Evolutionary conservation across 2,797 vertebrate species (phyloP).

Genomic region (Sebastes aleutianus): DNA sequence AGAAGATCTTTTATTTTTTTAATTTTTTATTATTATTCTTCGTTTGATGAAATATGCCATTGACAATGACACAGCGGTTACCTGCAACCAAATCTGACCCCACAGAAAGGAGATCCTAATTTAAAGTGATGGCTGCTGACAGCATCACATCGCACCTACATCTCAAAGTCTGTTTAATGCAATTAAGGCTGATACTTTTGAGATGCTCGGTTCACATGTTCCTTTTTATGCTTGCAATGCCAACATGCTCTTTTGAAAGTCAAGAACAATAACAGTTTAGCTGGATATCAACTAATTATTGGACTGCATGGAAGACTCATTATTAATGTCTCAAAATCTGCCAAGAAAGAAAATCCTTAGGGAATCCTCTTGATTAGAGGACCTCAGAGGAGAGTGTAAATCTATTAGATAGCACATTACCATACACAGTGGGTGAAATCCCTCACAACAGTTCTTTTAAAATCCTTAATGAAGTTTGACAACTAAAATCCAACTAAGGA

Average conservation of each 20-base stretch:
- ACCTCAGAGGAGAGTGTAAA: slow-evolving; percentile 55
- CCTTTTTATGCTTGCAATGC: not conserved
- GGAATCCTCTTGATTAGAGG: slow-evolving; percentile 53
- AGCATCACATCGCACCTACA: slow-evolving; percentile 33
- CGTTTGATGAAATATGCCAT: slow-evolving; percentile 69
- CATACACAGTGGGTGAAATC: slow-evolving; percentile 48
- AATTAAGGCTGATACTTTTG: slow-evolving; percentile 47
- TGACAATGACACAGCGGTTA: slow-evolving; percentile 59
- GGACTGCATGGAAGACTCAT: slow-evolving; percentile 34
- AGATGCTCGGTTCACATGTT: slow-evolving; percentile 24
- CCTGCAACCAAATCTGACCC: slow-evolving; percentile 60
- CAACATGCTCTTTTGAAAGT: slow-evolving; percentile 45
- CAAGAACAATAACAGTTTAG: slow-evolving; percentile 48
- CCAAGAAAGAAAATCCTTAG: slow-evolving; percentile 44
- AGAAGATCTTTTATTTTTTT: slow-evolving; percentile 38
- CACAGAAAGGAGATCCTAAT: slow-evolving; percentile 47
- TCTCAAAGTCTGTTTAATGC: slow-evolving; percentile 49
- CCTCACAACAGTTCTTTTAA: slow-evolving; percentile 44
- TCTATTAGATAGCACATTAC: slow-evolving; percentile 68
- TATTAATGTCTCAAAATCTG: slow-evolving; percentile 49
- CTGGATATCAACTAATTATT: slow-evolving; percentile 51
- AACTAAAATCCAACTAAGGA: slow-evolving; percentile 36
- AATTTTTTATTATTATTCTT: slow-evolving; percentile 12
- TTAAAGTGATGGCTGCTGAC: slow-evolving; percentile 54
- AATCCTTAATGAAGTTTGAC: slow-evolving; percentile 58